Conservation (phyloP, 2,797 vertebrate species). For the Phoeniculus purpureus region DNA sequence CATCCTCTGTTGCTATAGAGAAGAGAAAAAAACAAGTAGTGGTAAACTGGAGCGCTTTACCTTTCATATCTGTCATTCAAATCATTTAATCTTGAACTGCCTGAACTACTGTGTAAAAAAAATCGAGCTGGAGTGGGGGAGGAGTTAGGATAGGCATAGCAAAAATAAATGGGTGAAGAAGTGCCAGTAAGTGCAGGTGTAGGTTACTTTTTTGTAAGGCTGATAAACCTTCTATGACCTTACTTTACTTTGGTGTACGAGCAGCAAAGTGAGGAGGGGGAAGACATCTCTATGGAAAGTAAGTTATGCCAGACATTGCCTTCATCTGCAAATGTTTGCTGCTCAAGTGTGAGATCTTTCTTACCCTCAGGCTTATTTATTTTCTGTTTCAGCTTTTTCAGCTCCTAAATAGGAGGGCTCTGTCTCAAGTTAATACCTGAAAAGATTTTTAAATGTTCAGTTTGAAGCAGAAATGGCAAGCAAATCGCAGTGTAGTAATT, state of each 20-base stretch:
- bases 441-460: background rate
- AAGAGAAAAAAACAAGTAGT: background rate
- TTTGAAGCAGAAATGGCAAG: background rate
- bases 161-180: background rate
- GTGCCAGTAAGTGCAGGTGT: background rate
- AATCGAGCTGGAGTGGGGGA: too few relatives aligned
- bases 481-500: background rate
- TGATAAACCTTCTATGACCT: background rate
- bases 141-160: background rate
- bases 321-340: background rate
- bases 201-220: background rate
- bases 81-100: background rate
- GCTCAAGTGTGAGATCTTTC: background rate
- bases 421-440: background rate
- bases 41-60: conserved; percentile 29
- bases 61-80: conserved; percentile 45
- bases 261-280: background rate
- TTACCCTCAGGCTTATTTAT: background rate
- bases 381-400: conserved; percentile 15
- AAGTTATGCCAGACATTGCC: background rate
- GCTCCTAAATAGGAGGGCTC: background rate
- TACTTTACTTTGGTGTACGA: background rate
- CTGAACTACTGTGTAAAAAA: conserved; percentile 15
- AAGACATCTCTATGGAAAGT: background rate
- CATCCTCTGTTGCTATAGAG: background rate